phyloP scores from a whole-genome alignment of 2,113 vertebrate species.

The Channa argus region DNA sequence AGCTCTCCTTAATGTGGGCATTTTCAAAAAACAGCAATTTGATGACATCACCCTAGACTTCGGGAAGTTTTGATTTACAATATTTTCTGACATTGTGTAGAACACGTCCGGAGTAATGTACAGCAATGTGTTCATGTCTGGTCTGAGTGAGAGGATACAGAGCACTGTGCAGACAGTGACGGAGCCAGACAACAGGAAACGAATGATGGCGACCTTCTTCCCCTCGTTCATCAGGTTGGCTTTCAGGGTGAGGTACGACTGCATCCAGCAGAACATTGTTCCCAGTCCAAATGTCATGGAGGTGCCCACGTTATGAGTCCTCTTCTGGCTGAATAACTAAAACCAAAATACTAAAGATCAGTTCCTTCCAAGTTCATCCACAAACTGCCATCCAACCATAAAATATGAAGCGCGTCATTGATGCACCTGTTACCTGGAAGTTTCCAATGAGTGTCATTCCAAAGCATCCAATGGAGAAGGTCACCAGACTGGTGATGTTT shows the following conservation, averaged over 20 bases:
- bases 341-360: not conserved
- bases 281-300: constrained; percentile 89
- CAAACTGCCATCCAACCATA: too few relatives aligned
- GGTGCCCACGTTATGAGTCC: constrained; percentile 88
- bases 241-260: constrained; percentile 89
- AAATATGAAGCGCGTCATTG: too few relatives aligned
- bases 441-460: constrained; percentile 95
- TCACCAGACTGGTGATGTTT: constrained; percentile 85
- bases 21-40: too few relatives aligned
- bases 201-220: constrained; percentile 80
- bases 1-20: too few relatives aligned
- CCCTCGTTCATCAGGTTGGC: constrained; percentile 91
- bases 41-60: too few relatives aligned
- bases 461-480: constrained; percentile 86
- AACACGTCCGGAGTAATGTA: too few relatives aligned
- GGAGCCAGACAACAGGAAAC: constrained; percentile 86
- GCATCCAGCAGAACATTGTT: constrained; percentile 91
- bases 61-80: too few relatives aligned
- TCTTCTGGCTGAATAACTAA: constrained; percentile 77
- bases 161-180: constrained; percentile 88
- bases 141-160: constrained; percentile 88
- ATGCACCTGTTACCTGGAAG: constrained; percentile 86
- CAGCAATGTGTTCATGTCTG: not conserved
- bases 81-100: not conserved
- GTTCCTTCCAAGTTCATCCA: not conserved